Percentiles rank a stretch among this genome's conserved stretches.
Conservation (phyloP, 2,113 vertebrate genomes). For the Forbesichthys papilliferus region DNA sequence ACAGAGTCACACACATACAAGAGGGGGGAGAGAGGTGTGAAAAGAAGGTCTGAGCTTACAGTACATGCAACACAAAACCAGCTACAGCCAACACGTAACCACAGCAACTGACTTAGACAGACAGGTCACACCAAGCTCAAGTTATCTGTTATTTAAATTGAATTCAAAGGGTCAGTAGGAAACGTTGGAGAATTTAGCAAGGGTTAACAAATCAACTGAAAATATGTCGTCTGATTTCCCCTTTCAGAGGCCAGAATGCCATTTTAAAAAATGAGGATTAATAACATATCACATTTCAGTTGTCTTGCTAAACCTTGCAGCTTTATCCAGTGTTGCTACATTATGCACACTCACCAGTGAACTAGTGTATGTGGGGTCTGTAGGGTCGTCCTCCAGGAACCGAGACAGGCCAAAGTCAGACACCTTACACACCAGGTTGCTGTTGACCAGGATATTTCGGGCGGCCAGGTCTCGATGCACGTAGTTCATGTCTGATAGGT, state of each 20-base stretch:
- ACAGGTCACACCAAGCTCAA: constrained; percentile 21
- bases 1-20: constrained; percentile 71
- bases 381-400: constrained; percentile 91
- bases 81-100: constrained; percentile 38
- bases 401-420: constrained; percentile 95
- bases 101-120: constrained; percentile 42
- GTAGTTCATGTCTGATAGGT: constrained; percentile 96
- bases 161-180: too few species aligned
- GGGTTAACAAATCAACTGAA: too few species aligned
- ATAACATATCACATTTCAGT: too few species aligned
- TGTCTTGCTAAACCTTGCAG: too few species aligned
- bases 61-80: constrained; percentile 42
- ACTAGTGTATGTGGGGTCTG: constrained; percentile 95
- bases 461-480: constrained; percentile 95
- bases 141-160: not conserved
- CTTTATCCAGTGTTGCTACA: not conserved
- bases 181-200: too few species aligned
- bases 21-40: constrained; percentile 67
- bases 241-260: too few species aligned
- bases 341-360: constrained; percentile 83
- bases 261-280: too few species aligned
- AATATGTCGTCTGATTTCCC: too few species aligned
- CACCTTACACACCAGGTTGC: constrained; percentile 97
- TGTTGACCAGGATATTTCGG: constrained; percentile 96
- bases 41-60: constrained; percentile 53